Base-by-base conservation (phyloP, 2,797 vertebrate species). In the Hydrophis major region DNA sequence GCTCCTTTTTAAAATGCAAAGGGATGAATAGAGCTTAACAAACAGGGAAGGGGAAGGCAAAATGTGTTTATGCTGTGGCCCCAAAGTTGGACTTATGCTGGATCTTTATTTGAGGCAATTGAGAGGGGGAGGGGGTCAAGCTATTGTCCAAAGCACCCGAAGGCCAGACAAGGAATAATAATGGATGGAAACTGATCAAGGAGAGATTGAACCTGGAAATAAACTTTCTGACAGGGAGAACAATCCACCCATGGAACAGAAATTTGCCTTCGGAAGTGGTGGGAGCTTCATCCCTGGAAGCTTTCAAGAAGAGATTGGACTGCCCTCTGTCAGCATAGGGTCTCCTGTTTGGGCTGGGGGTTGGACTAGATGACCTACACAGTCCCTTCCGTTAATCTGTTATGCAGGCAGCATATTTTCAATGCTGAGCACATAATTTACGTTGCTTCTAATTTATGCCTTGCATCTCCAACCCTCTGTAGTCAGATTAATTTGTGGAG, bases 261-360 rank as follows among this genome's bases (percentile, higher is more conserved):
- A 63, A 27, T 63, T 63, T 12, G 61, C 61, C 27, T 12, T 63
- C 0, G 0, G 61, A 63, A 28, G 11, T n/a, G n/a, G 12, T 66
- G 4, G 61, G 61, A n/a, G 61, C 61, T 66, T n/a, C 61, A 66
- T 66, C 61, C 1, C 27, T 66, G 11, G 61, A 66, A 0, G 61
- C 27, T 63, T 63, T 63, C 61, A 63, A 63, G 61, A 63, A 12
- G 61, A 63, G 61, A 28, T 10, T 28, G 25, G 61, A 12, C 27
- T 63, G 61, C 3, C 60, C 0, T 27, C 1, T 61, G 25, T 27
- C 60, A 61, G 0, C 12, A 10, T 27, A 61, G 60, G 22, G 25
- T 28, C 25, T 11, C 10, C 1, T 61, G 25, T 4, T 27, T 61
- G 60, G 60, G 10, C 0, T 0, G 8, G 25, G 10, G 60, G 25